A percentile compares a stretch with the other conserved stretches of the same genome.
phyloP scores from a whole-genome alignment of 1,140 invertebrate species.

The Drosophila pallidifrons region DNA sequence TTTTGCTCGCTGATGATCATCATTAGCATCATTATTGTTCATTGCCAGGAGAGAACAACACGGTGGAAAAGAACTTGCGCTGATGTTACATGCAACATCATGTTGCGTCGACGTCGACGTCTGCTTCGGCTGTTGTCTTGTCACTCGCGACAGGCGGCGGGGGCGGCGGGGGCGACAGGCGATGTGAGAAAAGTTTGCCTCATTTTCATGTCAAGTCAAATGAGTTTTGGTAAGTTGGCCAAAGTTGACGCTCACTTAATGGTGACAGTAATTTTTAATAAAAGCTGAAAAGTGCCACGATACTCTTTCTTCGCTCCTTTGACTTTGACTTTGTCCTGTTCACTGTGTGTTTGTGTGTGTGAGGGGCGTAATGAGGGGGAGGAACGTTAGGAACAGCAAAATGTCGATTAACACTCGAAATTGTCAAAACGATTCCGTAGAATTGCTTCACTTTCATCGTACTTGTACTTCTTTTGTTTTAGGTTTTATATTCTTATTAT shows the following conservation, averaged over 20 bases:
- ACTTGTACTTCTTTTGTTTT: constrained; percentile 3
- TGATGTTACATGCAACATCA: constrained; percentile 34
- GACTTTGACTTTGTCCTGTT: no score
- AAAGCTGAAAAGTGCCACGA: constrained; percentile 59
- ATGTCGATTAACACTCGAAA: constrained; percentile 17
- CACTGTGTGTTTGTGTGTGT: background rate
- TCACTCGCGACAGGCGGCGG: constrained; percentile 29
- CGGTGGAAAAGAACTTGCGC: constrained; percentile 44
- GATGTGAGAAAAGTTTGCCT: constrained; percentile 55
- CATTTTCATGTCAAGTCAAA: constrained; percentile 77
- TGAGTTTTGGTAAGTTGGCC: constrained; percentile 67
- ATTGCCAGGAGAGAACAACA: constrained; percentile 17
- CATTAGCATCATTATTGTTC: constrained; percentile 8
- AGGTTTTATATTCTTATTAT: no score
- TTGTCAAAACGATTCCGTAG: constrained; percentile 8
- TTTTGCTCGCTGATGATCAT: background rate
- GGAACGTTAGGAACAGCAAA: background rate
- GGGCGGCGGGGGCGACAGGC: constrained; percentile 10
- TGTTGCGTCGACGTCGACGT: background rate
- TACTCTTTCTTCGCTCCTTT: constrained; percentile 4
- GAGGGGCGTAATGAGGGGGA: background rate
- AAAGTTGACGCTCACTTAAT: constrained; percentile 60
- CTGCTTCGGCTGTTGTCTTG: background rate
- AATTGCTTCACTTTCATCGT: constrained; percentile 9
- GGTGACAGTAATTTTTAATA: constrained; percentile 77